These are phyloP conservation scores for Drosophila yooni DNA, from an alignment of 2,888 invertebrate genomes.

Conservation along the genomic window DNA sequence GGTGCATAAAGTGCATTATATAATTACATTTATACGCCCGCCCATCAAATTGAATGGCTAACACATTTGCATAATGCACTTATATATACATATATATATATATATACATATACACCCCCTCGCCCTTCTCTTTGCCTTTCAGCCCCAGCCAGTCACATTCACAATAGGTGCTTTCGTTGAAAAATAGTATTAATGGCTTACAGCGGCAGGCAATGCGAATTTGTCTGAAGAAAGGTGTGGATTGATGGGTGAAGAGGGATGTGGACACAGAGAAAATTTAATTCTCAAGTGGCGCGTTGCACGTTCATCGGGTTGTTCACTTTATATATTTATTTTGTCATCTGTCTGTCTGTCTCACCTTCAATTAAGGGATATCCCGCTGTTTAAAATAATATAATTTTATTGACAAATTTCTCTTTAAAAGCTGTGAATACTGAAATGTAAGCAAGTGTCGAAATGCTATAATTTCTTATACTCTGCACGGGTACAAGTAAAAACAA, in stretches of 20 bases:
- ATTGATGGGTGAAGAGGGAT: neutral
- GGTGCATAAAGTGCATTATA: slow-evolving; percentile 58
- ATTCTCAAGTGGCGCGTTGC: slow-evolving; percentile 25
- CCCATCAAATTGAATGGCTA: slow-evolving; percentile 72
- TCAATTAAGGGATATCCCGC: slow-evolving; percentile 8
- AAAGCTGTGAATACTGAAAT: neutral
- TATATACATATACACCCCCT: neutral
- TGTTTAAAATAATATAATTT: neutral
- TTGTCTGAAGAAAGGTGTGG: neutral
- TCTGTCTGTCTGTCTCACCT: neutral
- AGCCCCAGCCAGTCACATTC: neutral
- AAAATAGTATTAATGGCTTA: slow-evolving; percentile 6
- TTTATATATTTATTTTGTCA: slow-evolving; percentile 1
- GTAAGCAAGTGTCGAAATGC: neutral
- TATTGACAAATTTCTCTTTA: neutral
- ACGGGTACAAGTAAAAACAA: neutral
- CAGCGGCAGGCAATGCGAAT: neutral
- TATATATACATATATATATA: neutral
- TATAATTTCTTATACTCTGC: neutral
- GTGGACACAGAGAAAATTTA: slow-evolving; percentile 10
- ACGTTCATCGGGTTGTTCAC: slow-evolving; percentile 10
- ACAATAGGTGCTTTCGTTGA: slow-evolving; percentile 27
- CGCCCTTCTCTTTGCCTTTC: too few species aligned
- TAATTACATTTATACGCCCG: slow-evolving; percentile 69
- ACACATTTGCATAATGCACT: slow-evolving; percentile 68